Evolutionary conservation across 2,797 vertebrate species (phyloP), one percentile per base, ranked within the genome.

Genomic region (Tenualosa thibaudeaui): DNA sequence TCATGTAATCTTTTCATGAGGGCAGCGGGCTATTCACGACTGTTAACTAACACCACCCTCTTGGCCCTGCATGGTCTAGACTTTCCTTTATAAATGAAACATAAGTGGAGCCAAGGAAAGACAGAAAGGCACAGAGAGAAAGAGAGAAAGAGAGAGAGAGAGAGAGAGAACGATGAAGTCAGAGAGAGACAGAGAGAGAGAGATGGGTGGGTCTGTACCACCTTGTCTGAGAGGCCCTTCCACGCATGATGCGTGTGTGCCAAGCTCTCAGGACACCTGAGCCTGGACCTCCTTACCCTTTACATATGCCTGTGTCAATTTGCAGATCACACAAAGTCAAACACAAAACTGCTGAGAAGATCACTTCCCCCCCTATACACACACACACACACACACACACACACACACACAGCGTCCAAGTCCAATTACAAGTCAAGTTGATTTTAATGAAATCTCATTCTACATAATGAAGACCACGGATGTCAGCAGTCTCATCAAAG

Each of bases 11-110:
- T 88, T 89, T 90, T 91, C 87, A 90, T 75, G 81, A 83, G 87
- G 91, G 90, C 86, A 86, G 89, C 87, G 88, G 87, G 88, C 90
- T 85, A 88, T 88, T 86, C 65, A 54, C 86, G 51, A 88, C 87
- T 93, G 89, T 93, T 90, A 92, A 92, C 89, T 90, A 90, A 93
- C 86, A 90, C 87, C 83, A 89, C 89, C 84, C 88, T 78, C 84
- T 89, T 89, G 90, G 88, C 85, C 90, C 81, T 87, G 90, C 90
- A 86, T 87, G 86, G 92, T 91, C 91, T 92, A 92, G 89, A 90
- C 90, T 92, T 92, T 90, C 88, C 88, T 89, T 89, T 89, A 85
- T 91, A 84, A 93, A 92, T 91, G 92, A 92, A 91, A 94, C 87
- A 91, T 90, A 88, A 92, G 88, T 89, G 87, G 90, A 90, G 89